Evolutionary conservation across 2,113 vertebrate species (phyloP), one percentile per base, ranked within the genome.

Genomic region (Seriola rivoliana): DNA sequence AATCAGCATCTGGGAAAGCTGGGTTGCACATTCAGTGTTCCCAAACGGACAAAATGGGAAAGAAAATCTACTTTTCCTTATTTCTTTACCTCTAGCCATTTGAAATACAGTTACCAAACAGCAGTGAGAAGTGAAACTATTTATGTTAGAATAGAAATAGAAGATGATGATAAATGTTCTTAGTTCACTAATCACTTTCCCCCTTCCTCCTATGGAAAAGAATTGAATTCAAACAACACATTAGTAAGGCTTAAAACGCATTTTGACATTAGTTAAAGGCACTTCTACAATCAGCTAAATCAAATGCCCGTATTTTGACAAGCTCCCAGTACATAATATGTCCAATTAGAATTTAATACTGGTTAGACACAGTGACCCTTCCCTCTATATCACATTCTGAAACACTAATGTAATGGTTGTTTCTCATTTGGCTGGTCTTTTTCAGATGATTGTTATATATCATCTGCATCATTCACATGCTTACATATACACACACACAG

Each of bases 401-500:
- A 89, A 83, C 88, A 82, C 87, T 94, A 94, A 94, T 93, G 91
- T 93, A 94, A 92, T 93, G 90, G 85, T 86, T 86, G 89, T 84
- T 88, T 81, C 80, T 91, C 88, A 88, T 93, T 92, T 90, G 68
- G 87, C 74, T 36, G 67, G 48, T 79, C 78, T 81, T 88, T 85
- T 86, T 87, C 21, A 85, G 85, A 91, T 91, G 80, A 91, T 88
- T 36, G 66, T 83, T 88, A 90, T 93, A 78, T 75, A 93, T 93
- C 85, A 93, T 92, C 89, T 90, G 86, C 84, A 87, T 85, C 71
- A 62, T 87, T 89, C 85, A 84, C 87, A 88, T 89, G 88, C 91
- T 89, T 86, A 87, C 84, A 83, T 88, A 83, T 88, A 77, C 87
- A 70, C 77, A 86, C 80, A 73, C 87, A 71, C 79, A 85, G 75